Percentiles rank a stretch among this genome's conserved stretches.
Conservation (phyloP, 2,113 vertebrate species). For the Neofelis nebulosa region DNA sequence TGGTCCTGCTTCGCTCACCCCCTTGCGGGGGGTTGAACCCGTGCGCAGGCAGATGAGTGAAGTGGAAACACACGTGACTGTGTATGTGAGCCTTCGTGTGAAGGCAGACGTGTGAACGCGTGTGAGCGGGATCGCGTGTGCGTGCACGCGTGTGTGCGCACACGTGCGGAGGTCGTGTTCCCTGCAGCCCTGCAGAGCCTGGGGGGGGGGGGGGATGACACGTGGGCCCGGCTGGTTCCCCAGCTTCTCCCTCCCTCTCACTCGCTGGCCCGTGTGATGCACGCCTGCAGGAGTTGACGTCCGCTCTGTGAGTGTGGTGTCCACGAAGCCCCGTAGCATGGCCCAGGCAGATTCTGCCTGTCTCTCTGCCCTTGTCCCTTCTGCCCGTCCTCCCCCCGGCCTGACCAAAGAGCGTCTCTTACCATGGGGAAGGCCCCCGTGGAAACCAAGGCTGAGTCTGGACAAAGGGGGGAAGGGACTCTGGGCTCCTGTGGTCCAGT, state of each 20-base stretch:
- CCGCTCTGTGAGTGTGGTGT: neutral
- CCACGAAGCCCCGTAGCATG: neutral
- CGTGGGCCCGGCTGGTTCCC: constrained; percentile 53
- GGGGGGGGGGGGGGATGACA: constrained; percentile 8
- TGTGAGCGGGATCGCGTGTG: neutral
- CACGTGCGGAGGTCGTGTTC: fast-evolving
- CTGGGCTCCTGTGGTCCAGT: neutral
- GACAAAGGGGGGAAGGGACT: neutral
- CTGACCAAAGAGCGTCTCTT: neutral
- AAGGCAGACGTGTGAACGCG: neutral
- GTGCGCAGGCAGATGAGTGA: too few relatives aligned
- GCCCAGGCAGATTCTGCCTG: neutral
- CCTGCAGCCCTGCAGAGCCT: neutral
- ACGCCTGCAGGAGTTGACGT: constrained; percentile 47
- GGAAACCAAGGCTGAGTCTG: neutral
- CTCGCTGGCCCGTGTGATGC: constrained; percentile 41
- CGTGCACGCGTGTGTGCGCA: fast-evolving
- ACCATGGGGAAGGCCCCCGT: too few relatives aligned
- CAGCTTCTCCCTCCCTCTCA: neutral
- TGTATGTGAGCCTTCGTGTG: neutral
- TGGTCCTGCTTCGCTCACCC: neutral
- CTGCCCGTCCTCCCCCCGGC: neutral
- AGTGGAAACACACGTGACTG: neutral
- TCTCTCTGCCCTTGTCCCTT: neutral
- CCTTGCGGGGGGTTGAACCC: too few relatives aligned